These are phyloP conservation scores for Heliconius hewitsoni DNA, from an alignment of 1,140 invertebrate genomes.

Conservation along the genomic window DNA sequence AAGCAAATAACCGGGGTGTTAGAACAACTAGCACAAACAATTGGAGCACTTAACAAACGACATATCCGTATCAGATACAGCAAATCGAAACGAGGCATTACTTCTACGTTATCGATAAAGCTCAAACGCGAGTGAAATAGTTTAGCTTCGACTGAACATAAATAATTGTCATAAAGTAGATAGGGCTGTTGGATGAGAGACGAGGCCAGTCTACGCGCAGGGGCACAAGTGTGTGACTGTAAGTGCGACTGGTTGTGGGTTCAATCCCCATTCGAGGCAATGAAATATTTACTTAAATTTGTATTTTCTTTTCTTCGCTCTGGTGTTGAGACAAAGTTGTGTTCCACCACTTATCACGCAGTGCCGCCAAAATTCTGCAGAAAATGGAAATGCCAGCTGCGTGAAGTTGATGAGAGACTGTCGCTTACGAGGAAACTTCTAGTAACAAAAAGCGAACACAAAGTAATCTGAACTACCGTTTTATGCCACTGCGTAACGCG, in stretches of 20 bases:
- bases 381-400: no score
- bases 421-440: slow-evolving; percentile 62
- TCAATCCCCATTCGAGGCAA: no score
- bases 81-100: slow-evolving; percentile 77
- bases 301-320: no score
- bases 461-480: slow-evolving; percentile 38
- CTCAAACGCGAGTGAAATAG: slow-evolving; percentile 78
- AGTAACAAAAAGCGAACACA: slow-evolving; percentile 51
- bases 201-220: no score
- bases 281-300: no score
- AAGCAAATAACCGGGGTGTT: slow-evolving; percentile 78
- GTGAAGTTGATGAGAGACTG: slow-evolving; percentile 49
- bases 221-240: no score
- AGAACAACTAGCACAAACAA: slow-evolving; percentile 74
- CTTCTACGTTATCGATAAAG: slow-evolving; percentile 78
- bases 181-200: slow-evolving; percentile 72
- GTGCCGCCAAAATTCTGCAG: no score
- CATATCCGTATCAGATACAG: slow-evolving; percentile 78
- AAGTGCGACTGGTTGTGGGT: no score
- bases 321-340: no score
- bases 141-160: slow-evolving; percentile 73
- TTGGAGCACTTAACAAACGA: slow-evolving; percentile 79
- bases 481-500: slow-evolving; percentile 45
- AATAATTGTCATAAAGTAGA: slow-evolving; percentile 80
- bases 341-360: no score